Evolutionary conservation across 2,797 vertebrate species (phyloP), one percentile per base, ranked within the genome.

Genomic region (Myotis vivesi): DNA sequence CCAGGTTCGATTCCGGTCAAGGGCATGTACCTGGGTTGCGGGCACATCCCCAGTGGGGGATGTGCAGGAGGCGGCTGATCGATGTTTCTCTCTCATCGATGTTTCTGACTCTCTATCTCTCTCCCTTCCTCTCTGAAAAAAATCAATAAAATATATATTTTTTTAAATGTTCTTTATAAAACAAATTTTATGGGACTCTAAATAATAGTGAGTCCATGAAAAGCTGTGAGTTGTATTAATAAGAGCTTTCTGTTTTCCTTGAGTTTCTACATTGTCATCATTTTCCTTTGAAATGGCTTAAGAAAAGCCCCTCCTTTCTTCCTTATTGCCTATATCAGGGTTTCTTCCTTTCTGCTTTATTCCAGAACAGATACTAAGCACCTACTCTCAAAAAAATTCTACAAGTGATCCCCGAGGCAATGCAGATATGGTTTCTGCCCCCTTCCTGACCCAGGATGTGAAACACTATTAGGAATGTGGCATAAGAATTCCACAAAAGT

Each of bases 251-350:
- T 80, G 28, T 44, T 94, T 85, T 69, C 64, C 53, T 90, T 80
- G 30, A 66, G 11, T 88, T 89, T 80, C 71, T 30, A 91, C 11
- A 15, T 80, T 77, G 12, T 62, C 46, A 49, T 87, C 44, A 69
- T 19, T 93, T 91, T 66, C 69, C 53, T 86, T 88, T 91, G 59
- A 91, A 90, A 25, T 91, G 53, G 23, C 44, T 69, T 87, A 51
- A 86, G 28, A 82, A 77, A 86, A 75, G 9, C 8, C n/a, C 49
- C 28, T 83, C 72, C 33, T 93, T 87, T 87, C 30, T 85, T 87
- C 22, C 46, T 72, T 69, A 46, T 49, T 85, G 59, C 23, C 68
- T 81, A 5, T 79, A 44, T 95, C 10, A 7, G 11, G 68, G 6
- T 46, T 75, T 28, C 20, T 92, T 89, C 55, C 55, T 66, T 86